These are phyloP conservation scores for Enteromius trimaculatus DNA, from an alignment of 2,797 vertebrate genomes.

Conservation along the genomic window DNA sequence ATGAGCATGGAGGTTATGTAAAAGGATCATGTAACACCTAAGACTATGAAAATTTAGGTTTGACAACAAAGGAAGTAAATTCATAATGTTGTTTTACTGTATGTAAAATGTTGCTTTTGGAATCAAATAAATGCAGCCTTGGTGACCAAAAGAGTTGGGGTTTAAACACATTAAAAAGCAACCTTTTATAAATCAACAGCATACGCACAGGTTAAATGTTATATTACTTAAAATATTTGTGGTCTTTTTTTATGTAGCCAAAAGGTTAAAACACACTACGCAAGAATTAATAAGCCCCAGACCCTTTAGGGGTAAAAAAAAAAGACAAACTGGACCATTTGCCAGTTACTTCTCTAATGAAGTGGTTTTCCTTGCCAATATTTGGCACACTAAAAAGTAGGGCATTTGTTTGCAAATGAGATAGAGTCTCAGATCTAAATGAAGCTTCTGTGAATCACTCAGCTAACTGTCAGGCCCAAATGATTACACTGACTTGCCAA, in stretches of 20 bases:
- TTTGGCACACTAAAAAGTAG: constrained; percentile 40
- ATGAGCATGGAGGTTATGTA: neutral
- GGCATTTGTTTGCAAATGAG: constrained; percentile 53
- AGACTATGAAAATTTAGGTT: neutral
- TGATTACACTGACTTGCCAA: constrained; percentile 33
- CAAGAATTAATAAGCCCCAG: constrained; percentile 31
- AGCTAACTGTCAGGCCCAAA: constrained; percentile 46
- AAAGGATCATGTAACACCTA: neutral
- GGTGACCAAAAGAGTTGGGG: neutral
- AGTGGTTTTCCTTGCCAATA: constrained; percentile 49
- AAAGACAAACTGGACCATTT: constrained; percentile 44
- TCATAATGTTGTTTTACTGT: neutral
- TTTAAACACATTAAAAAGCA: neutral
- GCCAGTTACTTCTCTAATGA: constrained; percentile 52
- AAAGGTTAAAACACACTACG: neutral
- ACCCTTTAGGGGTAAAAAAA: constrained; percentile 26
- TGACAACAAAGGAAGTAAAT: neutral
- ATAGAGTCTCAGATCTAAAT: constrained; percentile 49
- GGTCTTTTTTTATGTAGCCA: neutral
- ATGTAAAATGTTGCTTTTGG: neutral
- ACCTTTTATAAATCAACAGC: neutral
- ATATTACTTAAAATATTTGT: neutral
- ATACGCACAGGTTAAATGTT: neutral
- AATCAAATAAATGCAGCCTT: neutral
- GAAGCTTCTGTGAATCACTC: constrained; percentile 40